phyloP scores from a whole-genome alignment of 2,888 invertebrate species.

The Smittia aterrima region DNA sequence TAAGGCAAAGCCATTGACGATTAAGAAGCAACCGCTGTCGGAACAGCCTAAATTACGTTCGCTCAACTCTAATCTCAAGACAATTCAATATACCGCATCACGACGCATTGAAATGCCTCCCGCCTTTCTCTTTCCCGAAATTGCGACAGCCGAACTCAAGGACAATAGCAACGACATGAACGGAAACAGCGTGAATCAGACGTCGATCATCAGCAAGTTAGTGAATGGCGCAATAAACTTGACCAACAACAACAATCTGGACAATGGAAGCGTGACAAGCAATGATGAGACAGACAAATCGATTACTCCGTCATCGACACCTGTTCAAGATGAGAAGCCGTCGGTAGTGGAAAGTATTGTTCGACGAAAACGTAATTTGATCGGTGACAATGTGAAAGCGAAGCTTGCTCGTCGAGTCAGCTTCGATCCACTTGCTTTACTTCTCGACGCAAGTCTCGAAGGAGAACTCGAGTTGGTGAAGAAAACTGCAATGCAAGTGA shows the following conservation, averaged over 20 bases:
- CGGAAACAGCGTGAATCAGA: slow-evolving; percentile 21
- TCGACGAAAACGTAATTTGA: slow-evolving; percentile 63
- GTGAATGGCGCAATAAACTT: slow-evolving; percentile 28
- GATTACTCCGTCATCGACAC: slow-evolving; percentile 43
- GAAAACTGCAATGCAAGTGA: slow-evolving; percentile 90
- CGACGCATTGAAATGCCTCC: slow-evolving; percentile 80
- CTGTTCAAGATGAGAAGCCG: slow-evolving; percentile 44
- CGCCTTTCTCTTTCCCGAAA: slow-evolving; percentile 75
- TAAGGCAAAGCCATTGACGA: slow-evolving; percentile 79
- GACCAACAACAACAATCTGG: neutral
- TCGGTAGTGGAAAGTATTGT: slow-evolving; percentile 54
- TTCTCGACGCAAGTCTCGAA: slow-evolving; percentile 95
- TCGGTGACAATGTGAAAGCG: slow-evolving; percentile 62
- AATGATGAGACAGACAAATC: slow-evolving; percentile 51
- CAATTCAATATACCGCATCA: slow-evolving; percentile 64
- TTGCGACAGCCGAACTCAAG: slow-evolving; percentile 61
- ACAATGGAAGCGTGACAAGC: slow-evolving; percentile 44
- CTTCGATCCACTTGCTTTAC: slow-evolving; percentile 93
- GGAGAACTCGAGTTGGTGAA: slow-evolving; percentile 96
- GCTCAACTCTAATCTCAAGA: slow-evolving; percentile 57
- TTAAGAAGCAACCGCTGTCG: slow-evolving; percentile 77
- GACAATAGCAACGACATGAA: slow-evolving; percentile 48
- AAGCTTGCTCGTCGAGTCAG: slow-evolving; percentile 83
- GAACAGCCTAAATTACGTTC: slow-evolving; percentile 76
- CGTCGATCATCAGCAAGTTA: slow-evolving; percentile 33